phyloP scores from a whole-genome alignment of 2,797 vertebrate genomes.

The Halcyon smyrnensis region DNA sequence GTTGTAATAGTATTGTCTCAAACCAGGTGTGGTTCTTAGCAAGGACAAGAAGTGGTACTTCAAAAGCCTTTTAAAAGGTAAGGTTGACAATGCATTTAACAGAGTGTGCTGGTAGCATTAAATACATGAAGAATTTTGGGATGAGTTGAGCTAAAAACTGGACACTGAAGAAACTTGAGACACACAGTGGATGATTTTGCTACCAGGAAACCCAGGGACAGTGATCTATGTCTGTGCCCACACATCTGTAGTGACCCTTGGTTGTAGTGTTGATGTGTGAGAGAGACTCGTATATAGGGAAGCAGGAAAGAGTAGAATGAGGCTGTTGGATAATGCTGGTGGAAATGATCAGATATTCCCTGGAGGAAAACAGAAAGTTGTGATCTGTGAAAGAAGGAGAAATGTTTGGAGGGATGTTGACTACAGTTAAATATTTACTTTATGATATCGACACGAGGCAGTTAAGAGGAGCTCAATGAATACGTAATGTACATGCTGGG shows the following conservation, averaged over 20 bases:
- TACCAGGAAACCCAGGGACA: background rate
- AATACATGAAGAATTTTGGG: background rate
- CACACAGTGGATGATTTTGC: rapidly evolving
- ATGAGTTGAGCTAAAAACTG: background rate
- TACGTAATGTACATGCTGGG: background rate
- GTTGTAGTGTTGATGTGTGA: background rate
- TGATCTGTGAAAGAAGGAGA: background rate
- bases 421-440: conserved; percentile 40
- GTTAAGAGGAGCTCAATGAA: background rate
- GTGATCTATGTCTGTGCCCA: background rate
- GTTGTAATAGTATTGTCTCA: background rate
- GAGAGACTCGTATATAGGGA: background rate
- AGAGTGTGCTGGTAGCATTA: background rate
- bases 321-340: background rate
- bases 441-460: background rate
- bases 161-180: background rate
- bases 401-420: background rate
- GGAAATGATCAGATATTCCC: background rate
- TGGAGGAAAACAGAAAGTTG: background rate
- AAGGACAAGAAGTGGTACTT: background rate
- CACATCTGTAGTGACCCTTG: background rate
- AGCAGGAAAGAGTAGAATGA: background rate
- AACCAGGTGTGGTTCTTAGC: rapidly evolving
- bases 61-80: background rate
- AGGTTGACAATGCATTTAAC: background rate